These are phyloP conservation scores for Spermophilus dauricus DNA, from an alignment of 2,113 vertebrate genomes.

Conservation along the genomic window DNA sequence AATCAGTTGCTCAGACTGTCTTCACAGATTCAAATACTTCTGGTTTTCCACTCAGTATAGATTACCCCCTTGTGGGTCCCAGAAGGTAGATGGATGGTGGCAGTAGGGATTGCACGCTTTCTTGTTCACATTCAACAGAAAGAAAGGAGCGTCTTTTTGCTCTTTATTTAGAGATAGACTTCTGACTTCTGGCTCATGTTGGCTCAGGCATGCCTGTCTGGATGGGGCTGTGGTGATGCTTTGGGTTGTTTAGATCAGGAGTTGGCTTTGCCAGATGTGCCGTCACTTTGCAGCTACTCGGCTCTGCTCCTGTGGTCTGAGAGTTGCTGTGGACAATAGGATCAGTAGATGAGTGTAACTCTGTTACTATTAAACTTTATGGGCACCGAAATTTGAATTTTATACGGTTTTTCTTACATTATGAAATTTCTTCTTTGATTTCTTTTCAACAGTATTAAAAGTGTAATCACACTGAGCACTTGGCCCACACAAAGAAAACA, in stretches of 20 bases:
- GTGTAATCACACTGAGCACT: not conserved
- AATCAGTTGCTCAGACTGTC: not conserved
- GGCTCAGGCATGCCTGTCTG: not conserved
- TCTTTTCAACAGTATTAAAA: constrained; percentile 21
- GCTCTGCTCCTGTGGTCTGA: not conserved
- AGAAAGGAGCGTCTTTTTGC: not conserved
- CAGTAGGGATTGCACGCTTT: not conserved
- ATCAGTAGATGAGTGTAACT: not conserved
- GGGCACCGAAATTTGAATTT: not conserved
- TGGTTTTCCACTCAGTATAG: not conserved
- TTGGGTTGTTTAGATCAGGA: not conserved
- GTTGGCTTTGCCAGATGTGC: too few relatives aligned
- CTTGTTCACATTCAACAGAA: not conserved
- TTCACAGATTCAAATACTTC: not conserved
- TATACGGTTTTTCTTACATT: not conserved
- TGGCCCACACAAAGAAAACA: not conserved
- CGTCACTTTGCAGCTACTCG: too few relatives aligned
- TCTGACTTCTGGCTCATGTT: not conserved
- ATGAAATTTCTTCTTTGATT: not conserved
- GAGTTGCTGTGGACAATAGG: not conserved
- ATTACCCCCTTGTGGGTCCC: too few relatives aligned
- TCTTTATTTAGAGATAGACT: not conserved
- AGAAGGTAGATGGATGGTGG: not conserved
- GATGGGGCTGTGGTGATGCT: not conserved
- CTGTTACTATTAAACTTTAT: not conserved